phyloP scores from a whole-genome alignment of 2,888 invertebrate species.

The Mayetiola destructor region DNA sequence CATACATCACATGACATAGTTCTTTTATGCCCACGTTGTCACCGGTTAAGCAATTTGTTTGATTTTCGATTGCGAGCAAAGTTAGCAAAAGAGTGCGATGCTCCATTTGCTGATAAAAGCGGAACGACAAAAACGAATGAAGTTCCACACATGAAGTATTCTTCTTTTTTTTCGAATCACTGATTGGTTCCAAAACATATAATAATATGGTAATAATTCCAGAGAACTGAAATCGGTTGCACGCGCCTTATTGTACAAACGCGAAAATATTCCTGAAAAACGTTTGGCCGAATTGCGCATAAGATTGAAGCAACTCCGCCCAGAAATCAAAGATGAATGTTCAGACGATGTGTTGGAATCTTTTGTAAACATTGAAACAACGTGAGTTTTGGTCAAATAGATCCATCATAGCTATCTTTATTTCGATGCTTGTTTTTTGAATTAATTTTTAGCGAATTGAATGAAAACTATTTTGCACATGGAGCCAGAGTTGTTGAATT shows the following conservation, averaged over 20 bases:
- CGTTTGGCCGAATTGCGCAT: not conserved
- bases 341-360: not conserved
- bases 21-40: conserved; percentile 55
- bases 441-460: conserved; percentile 31
- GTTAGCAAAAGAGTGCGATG: conserved; percentile 45
- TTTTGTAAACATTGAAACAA: not conserved
- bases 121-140: conserved; percentile 29
- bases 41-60: conserved; percentile 49
- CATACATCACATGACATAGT: conserved; percentile 70
- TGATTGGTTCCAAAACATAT: not conserved
- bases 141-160: conserved; percentile 30
- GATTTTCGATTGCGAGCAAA: conserved; percentile 45
- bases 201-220: not conserved
- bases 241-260: not conserved
- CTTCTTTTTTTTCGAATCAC: not conserved
- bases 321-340: not conserved
- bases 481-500: conserved; percentile 45
- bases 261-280: not conserved
- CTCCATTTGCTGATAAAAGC: conserved; percentile 40
- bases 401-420: not conserved
- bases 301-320: not conserved
- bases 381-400: not conserved
- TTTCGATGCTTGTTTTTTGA: not conserved
- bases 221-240: conserved; percentile 3
- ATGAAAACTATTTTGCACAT: conserved; percentile 39